Evolutionary conservation across 2,113 vertebrate genomes (phyloP).

Genomic region (Neodontobutis hainanensis): DNA sequence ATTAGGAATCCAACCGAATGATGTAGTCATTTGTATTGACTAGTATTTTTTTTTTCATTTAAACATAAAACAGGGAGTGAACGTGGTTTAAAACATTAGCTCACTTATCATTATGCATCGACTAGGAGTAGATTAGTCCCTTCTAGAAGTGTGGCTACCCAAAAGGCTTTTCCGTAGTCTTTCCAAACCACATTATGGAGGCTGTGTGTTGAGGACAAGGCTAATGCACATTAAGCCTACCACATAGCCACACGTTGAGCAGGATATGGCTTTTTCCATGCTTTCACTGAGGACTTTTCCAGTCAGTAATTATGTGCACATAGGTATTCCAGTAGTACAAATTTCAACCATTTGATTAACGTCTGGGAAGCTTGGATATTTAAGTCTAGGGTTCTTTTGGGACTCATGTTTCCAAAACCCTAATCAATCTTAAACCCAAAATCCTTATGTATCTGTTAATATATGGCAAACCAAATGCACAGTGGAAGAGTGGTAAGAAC

Average conservation of each 20-base stretch:
- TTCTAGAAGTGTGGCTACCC: slow-evolving; percentile 63
- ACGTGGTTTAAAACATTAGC: slow-evolving; percentile 41
- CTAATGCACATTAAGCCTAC: slow-evolving; percentile 75
- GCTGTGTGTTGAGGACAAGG: slow-evolving; percentile 79
- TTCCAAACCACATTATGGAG: slow-evolving; percentile 80
- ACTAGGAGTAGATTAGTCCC: slow-evolving; percentile 70
- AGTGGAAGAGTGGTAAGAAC: too few relatives aligned
- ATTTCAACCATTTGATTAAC: not conserved
- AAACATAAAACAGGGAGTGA: slow-evolving; percentile 26
- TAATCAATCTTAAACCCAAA: too few relatives aligned
- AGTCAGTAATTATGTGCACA: slow-evolving; percentile 78
- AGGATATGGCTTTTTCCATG: slow-evolving; percentile 91
- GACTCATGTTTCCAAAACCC: not conserved
- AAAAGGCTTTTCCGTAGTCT: slow-evolving; percentile 75
- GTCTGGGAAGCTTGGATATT: slow-evolving; percentile 17
- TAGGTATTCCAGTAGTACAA: slow-evolving; percentile 57
- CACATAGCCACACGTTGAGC: slow-evolving; percentile 79
- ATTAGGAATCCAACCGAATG: too few relatives aligned
- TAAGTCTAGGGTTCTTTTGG: not conserved
- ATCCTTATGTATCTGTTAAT: not conserved
- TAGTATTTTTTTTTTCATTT: not conserved
- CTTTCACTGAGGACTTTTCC: slow-evolving; percentile 84
- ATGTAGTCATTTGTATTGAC: too few relatives aligned
- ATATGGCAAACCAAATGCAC: not conserved
- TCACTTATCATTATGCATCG: slow-evolving; percentile 61